These are phyloP conservation scores for Zingel zingel DNA, from an alignment of 2,113 vertebrate genomes.

Conservation along the genomic window DNA sequence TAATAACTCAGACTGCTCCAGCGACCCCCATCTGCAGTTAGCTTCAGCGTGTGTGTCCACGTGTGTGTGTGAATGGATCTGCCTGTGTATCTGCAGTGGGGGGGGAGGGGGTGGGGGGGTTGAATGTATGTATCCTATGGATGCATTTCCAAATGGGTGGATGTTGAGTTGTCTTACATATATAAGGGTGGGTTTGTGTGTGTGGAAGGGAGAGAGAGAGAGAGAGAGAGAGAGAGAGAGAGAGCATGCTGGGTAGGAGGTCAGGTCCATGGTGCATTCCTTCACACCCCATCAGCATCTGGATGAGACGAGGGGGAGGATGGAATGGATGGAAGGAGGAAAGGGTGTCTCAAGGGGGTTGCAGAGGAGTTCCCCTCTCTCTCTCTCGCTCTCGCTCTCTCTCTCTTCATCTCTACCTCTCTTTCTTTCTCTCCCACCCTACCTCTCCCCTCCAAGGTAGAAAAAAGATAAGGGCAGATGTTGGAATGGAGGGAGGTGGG, in stretches of 20 bases:
- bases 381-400: background rate
- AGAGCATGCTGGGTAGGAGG: slow-evolving; percentile 69
- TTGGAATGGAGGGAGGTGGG: background rate
- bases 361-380: slow-evolving; percentile 46
- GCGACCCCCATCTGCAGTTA: slow-evolving; percentile 53
- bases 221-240: background rate
- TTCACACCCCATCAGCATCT: slow-evolving; percentile 88
- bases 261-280: slow-evolving; percentile 85
- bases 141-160: slow-evolving; percentile 6
- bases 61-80: background rate
- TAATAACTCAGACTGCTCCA: slow-evolving; percentile 64
- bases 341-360: slow-evolving; percentile 82
- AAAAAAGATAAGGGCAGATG: slow-evolving; percentile 31
- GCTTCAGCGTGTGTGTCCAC: background rate
- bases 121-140: background rate
- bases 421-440: background rate
- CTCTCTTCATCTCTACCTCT: background rate
- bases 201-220: background rate
- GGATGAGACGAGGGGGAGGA: slow-evolving; percentile 69
- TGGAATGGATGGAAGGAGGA: slow-evolving; percentile 47
- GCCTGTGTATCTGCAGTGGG: background rate
- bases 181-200: background rate
- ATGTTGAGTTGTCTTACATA: background rate
- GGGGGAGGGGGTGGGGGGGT: too few relatives aligned
- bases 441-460: slow-evolving; percentile 10